Conservation (phyloP, 1,140 invertebrate species). For the Babylonia areolata region DNA sequence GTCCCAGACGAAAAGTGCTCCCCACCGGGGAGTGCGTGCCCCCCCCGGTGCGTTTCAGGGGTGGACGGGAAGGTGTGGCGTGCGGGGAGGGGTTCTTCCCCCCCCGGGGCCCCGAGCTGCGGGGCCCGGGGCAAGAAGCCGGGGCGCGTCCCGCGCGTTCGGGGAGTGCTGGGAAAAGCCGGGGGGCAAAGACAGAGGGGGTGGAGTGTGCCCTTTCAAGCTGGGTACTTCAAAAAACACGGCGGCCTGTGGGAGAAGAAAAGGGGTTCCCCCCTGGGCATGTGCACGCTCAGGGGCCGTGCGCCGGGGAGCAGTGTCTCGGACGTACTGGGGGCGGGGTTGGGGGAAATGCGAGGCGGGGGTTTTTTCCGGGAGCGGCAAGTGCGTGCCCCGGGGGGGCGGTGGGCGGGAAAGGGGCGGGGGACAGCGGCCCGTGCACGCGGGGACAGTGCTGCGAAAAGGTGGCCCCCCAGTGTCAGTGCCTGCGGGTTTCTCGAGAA, state of each 20-base stretch:
- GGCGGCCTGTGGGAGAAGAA: constrained; percentile 8
- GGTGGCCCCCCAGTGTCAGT: constrained; percentile 29
- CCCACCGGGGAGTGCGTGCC: constrained; percentile 29
- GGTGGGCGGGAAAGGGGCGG: constrained; percentile 20
- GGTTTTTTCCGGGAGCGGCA: constrained; percentile 38
- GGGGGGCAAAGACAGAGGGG: constrained; percentile 23
- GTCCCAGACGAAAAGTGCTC: constrained; percentile 20
- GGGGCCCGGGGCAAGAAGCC: constrained; percentile 30
- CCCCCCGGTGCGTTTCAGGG: constrained; percentile 27
- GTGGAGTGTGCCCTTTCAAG: constrained; percentile 37
- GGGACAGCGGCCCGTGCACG: constrained; percentile 26
- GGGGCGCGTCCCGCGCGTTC: constrained; percentile 9
- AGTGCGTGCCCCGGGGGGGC: constrained; percentile 19
- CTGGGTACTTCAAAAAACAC: constrained; percentile 37
- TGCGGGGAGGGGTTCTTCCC: constrained; percentile 22
- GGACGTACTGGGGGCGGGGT: constrained; percentile 26
- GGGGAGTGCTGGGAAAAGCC: constrained; percentile 41
- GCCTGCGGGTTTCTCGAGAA: constrained; percentile 26
- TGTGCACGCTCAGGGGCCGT: constrained; percentile 37
- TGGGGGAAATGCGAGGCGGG: constrained; percentile 31
- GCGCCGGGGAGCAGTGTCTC: constrained; percentile 34
- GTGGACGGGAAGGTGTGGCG: constrained; percentile 7
- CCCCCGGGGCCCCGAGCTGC: not conserved
- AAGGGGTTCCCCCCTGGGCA: not conserved
- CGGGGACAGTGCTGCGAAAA: constrained; percentile 30